A percentile compares a stretch with the other conserved stretches of the same genome.
Conservation (phyloP, 1,140 invertebrate genomes). For the Aleiodes sp. region DNA sequence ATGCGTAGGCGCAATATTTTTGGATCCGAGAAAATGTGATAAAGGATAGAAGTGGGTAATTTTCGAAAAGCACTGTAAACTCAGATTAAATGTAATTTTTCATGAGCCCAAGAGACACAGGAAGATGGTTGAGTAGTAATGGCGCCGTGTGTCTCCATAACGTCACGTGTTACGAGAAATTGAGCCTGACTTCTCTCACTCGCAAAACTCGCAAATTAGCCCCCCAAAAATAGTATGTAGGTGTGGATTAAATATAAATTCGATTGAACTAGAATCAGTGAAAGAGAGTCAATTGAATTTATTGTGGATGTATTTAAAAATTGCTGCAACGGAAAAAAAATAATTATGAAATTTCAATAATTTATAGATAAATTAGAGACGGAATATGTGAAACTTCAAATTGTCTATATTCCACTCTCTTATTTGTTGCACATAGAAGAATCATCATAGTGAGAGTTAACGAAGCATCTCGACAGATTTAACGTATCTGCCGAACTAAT, state of each 20-base stretch:
- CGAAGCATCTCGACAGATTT: slow-evolving; percentile 51
- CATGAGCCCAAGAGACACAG: background rate
- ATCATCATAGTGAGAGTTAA: slow-evolving; percentile 27
- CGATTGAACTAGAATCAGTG: background rate
- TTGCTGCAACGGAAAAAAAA: too few species aligned
- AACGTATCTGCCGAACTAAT: slow-evolving; percentile 58
- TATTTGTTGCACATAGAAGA: background rate
- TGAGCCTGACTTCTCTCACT: slow-evolving; percentile 22
- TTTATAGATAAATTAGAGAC: too few species aligned
- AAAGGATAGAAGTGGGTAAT: background rate
- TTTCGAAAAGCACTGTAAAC: background rate
- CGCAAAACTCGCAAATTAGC: slow-evolving; percentile 20
- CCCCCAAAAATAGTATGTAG: slow-evolving; percentile 17
- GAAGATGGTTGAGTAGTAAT: slow-evolving; percentile 12
- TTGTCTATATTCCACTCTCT: background rate
- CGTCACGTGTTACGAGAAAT: slow-evolving; percentile 27
- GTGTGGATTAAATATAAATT: background rate
- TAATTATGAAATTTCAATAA: too few species aligned
- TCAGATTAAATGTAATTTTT: background rate
- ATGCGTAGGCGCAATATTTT: slow-evolving; percentile 34
- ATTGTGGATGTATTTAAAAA: too few species aligned
- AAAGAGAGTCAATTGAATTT: background rate
- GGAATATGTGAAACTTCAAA: background rate
- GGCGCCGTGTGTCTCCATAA: slow-evolving; percentile 34
- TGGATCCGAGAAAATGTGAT: background rate